phyloP scores from a whole-genome alignment of 2,797 vertebrate genomes.

The Aldrovandia affinis region DNA sequence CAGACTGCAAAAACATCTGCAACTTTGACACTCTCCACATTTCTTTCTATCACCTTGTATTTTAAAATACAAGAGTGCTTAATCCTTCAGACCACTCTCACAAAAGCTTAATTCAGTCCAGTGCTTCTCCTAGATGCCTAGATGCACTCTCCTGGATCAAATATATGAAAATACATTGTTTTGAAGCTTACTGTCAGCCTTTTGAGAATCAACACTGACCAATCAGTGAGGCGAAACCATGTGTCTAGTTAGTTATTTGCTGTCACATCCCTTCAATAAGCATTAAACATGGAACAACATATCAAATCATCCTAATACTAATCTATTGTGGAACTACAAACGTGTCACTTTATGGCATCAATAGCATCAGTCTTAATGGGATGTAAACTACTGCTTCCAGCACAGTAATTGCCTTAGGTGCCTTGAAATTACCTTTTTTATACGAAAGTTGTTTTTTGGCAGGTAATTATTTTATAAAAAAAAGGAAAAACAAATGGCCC shows the following conservation, averaged over 20 bases:
- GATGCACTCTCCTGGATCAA: not conserved
- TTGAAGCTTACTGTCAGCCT: not conserved
- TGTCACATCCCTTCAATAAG: not conserved
- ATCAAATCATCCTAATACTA: not conserved
- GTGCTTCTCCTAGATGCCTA: not conserved
- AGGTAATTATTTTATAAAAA: constrained; percentile 16
- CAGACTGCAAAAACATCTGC: not conserved
- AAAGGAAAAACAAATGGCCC: constrained; percentile 4
- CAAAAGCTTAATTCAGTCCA: not conserved
- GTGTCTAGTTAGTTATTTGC: not conserved
- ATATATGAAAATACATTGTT: not conserved
- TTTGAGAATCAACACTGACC: not conserved
- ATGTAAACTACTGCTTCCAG: constrained; percentile 8
- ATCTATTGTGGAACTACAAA: not conserved
- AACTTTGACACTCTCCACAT: not conserved
- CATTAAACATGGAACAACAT: not conserved
- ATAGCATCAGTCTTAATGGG: not conserved
- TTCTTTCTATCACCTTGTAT: not conserved
- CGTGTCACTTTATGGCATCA: not conserved
- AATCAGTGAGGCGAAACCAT: not conserved
- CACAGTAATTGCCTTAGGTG: not conserved
- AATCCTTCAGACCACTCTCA: not conserved
- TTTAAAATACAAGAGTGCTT: not conserved
- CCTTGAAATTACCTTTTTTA: constrained; percentile 12
- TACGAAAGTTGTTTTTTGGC: constrained; percentile 5